Conservation (phyloP, 1,140 invertebrate genomes). For the Elymnias hypermnestra region DNA sequence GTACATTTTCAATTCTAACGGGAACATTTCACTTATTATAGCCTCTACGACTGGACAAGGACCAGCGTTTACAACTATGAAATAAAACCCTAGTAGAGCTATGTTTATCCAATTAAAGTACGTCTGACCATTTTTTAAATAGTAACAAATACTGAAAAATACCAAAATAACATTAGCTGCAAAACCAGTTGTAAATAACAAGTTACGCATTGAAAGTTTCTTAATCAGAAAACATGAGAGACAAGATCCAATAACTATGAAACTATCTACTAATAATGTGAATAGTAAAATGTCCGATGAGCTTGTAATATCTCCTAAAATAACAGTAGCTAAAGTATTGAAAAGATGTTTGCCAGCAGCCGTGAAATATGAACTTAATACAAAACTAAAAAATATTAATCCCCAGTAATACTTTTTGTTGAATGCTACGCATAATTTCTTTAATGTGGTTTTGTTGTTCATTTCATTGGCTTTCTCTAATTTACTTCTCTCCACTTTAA, state of each 20-base stretch:
- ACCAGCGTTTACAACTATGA: too few relatives aligned
- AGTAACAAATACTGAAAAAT: too few relatives aligned
- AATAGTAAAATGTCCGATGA: neutral
- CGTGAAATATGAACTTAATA: neutral
- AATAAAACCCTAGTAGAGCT: too few relatives aligned
- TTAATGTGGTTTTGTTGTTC: neutral
- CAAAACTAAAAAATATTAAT: neutral
- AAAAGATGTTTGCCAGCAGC: neutral
- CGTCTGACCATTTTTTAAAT: neutral
- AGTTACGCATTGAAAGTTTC: neutral
- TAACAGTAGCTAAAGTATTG: neutral
- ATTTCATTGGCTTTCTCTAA: neutral
- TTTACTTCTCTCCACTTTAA: neutral
- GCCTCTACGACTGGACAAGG: too few relatives aligned
- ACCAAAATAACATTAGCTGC: neutral
- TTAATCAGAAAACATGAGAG: neutral
- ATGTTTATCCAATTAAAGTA: slow-evolving; percentile 1
- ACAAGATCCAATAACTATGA: neutral
- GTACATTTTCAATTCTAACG: too few relatives aligned
- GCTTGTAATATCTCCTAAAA: neutral
- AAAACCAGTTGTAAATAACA: too few relatives aligned
- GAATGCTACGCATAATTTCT: neutral
- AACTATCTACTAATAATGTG: neutral
- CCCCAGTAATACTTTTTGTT: neutral
- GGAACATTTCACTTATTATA: too few relatives aligned